These are phyloP conservation scores for Spodoptera litura DNA, from an alignment of 1,140 invertebrate genomes.

Conservation along the genomic window DNA sequence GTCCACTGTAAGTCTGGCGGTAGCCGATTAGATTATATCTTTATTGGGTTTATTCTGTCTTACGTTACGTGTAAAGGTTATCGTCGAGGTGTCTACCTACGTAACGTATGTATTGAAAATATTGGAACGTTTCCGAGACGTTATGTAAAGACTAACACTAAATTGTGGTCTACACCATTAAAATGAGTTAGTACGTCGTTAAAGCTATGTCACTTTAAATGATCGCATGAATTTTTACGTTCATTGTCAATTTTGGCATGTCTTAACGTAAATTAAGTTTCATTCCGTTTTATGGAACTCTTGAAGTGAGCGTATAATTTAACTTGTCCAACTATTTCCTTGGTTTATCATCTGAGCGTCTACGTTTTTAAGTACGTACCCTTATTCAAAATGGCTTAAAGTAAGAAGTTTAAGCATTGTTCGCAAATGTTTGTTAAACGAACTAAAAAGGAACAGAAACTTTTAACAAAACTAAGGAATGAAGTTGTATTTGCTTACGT, in stretches of 20 bases:
- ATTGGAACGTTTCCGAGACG: neutral
- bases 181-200: constrained; percentile 12
- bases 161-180: constrained; percentile 8
- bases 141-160: constrained; percentile 13
- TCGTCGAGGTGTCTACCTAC: neutral
- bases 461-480: constrained; percentile 8
- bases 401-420: constrained; percentile 15
- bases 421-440: constrained; percentile 4
- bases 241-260: constrained; percentile 7
- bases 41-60: constrained; percentile 31
- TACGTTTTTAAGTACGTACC: neutral
- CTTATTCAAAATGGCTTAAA: constrained; percentile 2
- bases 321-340: constrained; percentile 13
- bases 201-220: neutral
- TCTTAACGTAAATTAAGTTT: constrained; percentile 13
- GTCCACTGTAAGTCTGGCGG: constrained; percentile 22
- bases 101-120: constrained; percentile 6
- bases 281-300: constrained; percentile 15
- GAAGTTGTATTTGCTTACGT: constrained; percentile 15
- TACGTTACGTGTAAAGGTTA: constrained; percentile 22
- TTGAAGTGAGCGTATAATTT: neutral
- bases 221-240: neutral
- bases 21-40: constrained; percentile 17
- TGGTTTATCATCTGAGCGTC: constrained; percentile 9
- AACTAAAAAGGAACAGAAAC: constrained; percentile 1